phyloP scores from a whole-genome alignment of 1,140 invertebrate species.

The Goniozus legneri region DNA sequence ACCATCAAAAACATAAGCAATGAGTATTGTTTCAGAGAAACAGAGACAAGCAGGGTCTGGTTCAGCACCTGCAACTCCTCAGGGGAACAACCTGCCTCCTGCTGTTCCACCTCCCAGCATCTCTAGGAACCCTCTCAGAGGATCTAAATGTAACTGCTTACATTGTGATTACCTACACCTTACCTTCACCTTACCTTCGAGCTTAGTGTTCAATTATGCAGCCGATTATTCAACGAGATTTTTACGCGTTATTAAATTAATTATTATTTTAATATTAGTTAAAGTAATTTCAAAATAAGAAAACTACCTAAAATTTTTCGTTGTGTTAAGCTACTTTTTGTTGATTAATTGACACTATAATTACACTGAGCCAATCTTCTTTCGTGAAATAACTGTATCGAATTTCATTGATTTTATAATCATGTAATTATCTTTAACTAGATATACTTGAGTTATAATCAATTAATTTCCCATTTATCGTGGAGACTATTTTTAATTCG shows the following conservation, averaged over 20 bases:
- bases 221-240: no score
- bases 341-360: no score
- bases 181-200: slow-evolving; percentile 27
- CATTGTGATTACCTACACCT: slow-evolving; percentile 39
- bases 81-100: slow-evolving; percentile 51
- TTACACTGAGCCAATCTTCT: no score
- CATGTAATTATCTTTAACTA: no score
- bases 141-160: slow-evolving; percentile 73
- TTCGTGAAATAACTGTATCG: no score
- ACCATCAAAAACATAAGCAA: slow-evolving; percentile 43
- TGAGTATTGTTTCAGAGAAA: slow-evolving; percentile 55
- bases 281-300: slow-evolving; percentile 2
- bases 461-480: no score
- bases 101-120: slow-evolving; percentile 56
- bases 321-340: no score
- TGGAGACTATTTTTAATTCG: no score
- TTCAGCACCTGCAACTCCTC: slow-evolving; percentile 53
- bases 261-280: slow-evolving; percentile 11
- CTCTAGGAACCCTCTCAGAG: slow-evolving; percentile 70
- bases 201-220: no score
- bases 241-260: not conserved
- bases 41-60: slow-evolving; percentile 54
- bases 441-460: no score
- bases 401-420: no score
- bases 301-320: not conserved